Percentiles rank a stretch among this genome's conserved stretches.
These are phyloP conservation scores for Altica lythri DNA, from an alignment of 2,888 invertebrate species.

Conservation along the genomic window DNA sequence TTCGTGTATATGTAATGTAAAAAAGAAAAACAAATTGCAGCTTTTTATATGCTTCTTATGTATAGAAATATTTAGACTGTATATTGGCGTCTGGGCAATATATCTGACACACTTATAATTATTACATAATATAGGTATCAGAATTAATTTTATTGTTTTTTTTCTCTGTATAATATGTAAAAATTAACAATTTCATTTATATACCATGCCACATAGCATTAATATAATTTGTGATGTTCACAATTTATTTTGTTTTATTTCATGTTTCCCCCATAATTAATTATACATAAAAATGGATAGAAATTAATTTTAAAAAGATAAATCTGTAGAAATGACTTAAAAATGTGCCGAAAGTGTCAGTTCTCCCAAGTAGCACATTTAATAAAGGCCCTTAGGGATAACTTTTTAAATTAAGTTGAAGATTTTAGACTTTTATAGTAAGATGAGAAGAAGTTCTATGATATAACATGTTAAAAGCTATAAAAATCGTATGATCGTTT, in stretches of 20 bases:
- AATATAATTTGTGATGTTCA: constrained; percentile 50
- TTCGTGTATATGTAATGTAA: constrained; percentile 47
- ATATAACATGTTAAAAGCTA: too few relatives aligned
- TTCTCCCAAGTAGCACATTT: too few relatives aligned
- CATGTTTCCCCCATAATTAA: neutral
- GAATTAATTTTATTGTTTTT: constrained; percentile 39
- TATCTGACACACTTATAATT: constrained; percentile 36
- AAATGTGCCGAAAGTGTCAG: too few relatives aligned
- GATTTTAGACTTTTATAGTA: too few relatives aligned
- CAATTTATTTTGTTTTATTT: constrained; percentile 25
- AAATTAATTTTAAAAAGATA: too few relatives aligned
- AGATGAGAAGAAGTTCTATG: too few relatives aligned
- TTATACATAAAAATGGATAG: too few relatives aligned
- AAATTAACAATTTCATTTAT: constrained; percentile 52
- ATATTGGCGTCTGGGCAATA: constrained; percentile 39
- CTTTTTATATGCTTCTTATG: constrained; percentile 45
- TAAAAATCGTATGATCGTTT: too few relatives aligned
- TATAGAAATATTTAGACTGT: constrained; percentile 43
- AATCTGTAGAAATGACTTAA: too few relatives aligned
- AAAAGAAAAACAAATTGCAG: constrained; percentile 47
- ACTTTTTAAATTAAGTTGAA: too few relatives aligned
- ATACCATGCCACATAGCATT: constrained; percentile 55
- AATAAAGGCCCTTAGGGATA: too few relatives aligned
- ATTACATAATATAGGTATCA: constrained; percentile 28
- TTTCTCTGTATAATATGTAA: constrained; percentile 55